A percentile compares a stretch with the other conserved stretches of the same genome.
Evolutionary conservation across 2,113 vertebrate species (phyloP).

Genomic region (Chamaea fasciata): DNA sequence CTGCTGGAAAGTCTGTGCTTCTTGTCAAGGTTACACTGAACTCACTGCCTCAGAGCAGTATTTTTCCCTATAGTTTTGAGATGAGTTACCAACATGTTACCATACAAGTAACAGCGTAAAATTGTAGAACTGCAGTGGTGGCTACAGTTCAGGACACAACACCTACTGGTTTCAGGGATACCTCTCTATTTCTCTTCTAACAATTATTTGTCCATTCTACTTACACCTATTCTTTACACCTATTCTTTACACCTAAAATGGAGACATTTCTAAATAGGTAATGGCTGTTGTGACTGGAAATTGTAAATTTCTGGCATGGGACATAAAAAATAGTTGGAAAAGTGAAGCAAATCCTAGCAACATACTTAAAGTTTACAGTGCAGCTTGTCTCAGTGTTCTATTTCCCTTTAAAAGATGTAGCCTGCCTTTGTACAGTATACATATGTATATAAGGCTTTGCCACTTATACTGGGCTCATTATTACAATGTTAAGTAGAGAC

Average conservation of each 20-base stretch:
- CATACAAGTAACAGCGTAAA: not conserved
- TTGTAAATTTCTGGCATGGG: accelerated
- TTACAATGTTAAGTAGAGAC: not conserved
- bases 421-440: not conserved
- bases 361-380: not conserved
- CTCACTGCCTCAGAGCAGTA: not conserved
- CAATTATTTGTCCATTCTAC: not conserved
- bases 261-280: not conserved
- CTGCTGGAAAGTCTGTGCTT: not conserved
- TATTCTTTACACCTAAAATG: not conserved
- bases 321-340: not conserved
- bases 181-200: not conserved
- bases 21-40: not conserved
- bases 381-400: not conserved
- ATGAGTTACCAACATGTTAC: accelerated
- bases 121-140: not conserved
- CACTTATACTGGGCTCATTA: not conserved
- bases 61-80: not conserved
- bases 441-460: not conserved
- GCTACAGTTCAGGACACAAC: not conserved
- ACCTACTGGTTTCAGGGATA: not conserved
- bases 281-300: not conserved
- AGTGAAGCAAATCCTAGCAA: not conserved
- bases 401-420: not conserved
- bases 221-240: not conserved